phyloP scores from a whole-genome alignment of 2,888 invertebrate genomes.

The Euzophera pinguis region DNA sequence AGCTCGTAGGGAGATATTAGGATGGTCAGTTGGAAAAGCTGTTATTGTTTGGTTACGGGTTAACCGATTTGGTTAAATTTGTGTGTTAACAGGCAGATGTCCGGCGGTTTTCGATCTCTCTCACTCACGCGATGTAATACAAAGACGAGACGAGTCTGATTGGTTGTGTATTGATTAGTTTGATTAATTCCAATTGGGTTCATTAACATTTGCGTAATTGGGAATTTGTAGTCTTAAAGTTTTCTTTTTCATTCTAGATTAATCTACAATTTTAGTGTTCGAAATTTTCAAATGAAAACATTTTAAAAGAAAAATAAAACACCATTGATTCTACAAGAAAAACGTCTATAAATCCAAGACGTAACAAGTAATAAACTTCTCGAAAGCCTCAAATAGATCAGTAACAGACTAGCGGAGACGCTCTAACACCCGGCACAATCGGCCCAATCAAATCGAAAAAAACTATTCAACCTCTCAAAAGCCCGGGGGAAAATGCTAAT shows the following conservation, averaged over 20 bases:
- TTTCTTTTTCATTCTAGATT: no score
- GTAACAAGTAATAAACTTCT: conserved; percentile 27
- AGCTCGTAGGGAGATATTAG: conserved; percentile 24
- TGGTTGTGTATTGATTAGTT: conserved; percentile 63
- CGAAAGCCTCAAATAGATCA: conserved; percentile 46
- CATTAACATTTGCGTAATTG: conserved; percentile 49
- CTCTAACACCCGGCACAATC: conserved; percentile 66
- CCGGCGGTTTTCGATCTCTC: conserved; percentile 49
- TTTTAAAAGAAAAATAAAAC: conserved; percentile 7
- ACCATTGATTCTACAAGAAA: conserved; percentile 12
- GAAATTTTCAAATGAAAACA: no score
- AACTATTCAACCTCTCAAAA: conserved; percentile 59
- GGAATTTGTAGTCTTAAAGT: conserved; percentile 19
- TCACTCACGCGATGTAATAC: conserved; percentile 31
- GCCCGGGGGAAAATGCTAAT: conserved; percentile 72
- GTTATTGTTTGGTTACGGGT: conserved; percentile 79
- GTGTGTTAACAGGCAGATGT: conserved; percentile 74
- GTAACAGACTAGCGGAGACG: conserved; percentile 40
- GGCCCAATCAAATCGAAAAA: conserved; percentile 71
- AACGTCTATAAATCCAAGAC: conserved; percentile 24
- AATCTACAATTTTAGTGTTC: no score
- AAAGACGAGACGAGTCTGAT: conserved; percentile 44
- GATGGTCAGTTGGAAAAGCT: conserved; percentile 74
- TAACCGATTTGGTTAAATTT: conserved; percentile 79
- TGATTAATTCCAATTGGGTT: conserved; percentile 54